These are phyloP conservation scores for Heliconius sara DNA, from an alignment of 2,888 invertebrate species.

Conservation along the genomic window DNA sequence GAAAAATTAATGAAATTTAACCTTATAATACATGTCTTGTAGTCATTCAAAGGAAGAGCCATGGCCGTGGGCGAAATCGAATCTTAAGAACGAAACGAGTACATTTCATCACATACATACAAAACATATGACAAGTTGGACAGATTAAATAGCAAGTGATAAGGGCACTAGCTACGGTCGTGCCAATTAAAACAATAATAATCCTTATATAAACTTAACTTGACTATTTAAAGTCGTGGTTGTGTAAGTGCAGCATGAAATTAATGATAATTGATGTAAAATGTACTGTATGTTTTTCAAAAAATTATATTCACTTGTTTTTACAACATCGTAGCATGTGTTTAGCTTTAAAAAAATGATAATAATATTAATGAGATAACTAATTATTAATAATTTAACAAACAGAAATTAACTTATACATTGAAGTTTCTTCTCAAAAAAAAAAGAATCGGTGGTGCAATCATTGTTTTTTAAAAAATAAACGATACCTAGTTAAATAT, in stretches of 20 bases:
- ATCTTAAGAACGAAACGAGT: not conserved
- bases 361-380: too few species aligned
- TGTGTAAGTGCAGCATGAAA: not conserved
- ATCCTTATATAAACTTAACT: conserved; percentile 28
- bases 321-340: not conserved
- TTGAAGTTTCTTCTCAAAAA: not conserved
- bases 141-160: conserved; percentile 31
- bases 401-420: not conserved
- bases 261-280: conserved; percentile 20
- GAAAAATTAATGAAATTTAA: not conserved
- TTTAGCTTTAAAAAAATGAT: not conserved
- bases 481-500: conserved; percentile 34
- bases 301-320: not conserved
- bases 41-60: not conserved
- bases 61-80: not conserved
- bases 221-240: conserved; percentile 7
- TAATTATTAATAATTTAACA: too few species aligned
- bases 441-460: not conserved
- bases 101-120: conserved; percentile 19
- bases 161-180: conserved; percentile 33
- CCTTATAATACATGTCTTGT: not conserved
- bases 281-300: not conserved
- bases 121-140: conserved; percentile 20
- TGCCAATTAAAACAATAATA: conserved; percentile 43
- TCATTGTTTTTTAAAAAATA: conserved; percentile 13